Percentiles rank a stretch among this genome's conserved stretches.
Conservation (phyloP, 2,797 vertebrate species). For the Cyclopterus lumpus region DNA sequence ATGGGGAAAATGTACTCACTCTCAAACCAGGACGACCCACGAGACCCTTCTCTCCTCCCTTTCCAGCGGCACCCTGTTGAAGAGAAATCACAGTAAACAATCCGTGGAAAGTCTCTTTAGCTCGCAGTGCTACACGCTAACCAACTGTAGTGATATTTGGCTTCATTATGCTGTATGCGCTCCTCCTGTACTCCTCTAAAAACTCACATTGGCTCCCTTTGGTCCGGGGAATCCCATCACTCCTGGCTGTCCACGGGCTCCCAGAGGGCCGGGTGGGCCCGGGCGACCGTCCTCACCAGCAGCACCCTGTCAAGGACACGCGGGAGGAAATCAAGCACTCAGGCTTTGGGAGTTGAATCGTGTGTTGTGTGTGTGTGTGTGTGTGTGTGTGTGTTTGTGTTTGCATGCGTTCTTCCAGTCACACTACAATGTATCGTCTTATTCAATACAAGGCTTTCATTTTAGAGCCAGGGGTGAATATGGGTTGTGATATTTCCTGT, state of each 20-base stretch:
- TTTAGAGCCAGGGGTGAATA: not conserved
- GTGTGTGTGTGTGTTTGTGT: not conserved
- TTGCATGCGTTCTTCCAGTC: not conserved
- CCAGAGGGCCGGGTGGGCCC: slow-evolving; percentile 94
- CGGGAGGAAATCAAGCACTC: slow-evolving; percentile 19
- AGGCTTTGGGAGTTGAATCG: not conserved
- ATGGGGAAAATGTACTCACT: slow-evolving; percentile 82
- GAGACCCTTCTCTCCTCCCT: slow-evolving; percentile 94
- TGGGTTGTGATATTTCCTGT: not conserved
- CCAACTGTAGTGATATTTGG: not conserved
- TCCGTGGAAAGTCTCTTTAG: not conserved
- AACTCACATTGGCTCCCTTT: slow-evolving; percentile 92
- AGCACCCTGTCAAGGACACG: slow-evolving; percentile 83
- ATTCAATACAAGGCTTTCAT: not conserved
- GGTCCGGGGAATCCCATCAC: slow-evolving; percentile 99
- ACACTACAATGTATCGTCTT: not conserved
- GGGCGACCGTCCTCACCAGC: slow-evolving; percentile 96
- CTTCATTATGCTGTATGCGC: not conserved
- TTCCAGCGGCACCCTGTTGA: slow-evolving; percentile 92
- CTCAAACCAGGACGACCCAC: slow-evolving; percentile 91
- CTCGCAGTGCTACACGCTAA: not conserved
- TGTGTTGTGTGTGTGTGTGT: not conserved
- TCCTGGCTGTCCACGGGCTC: slow-evolving; percentile 95
- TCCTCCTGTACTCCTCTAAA: not conserved
- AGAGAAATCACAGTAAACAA: slow-evolving; percentile 29